Base-by-base conservation (phyloP, 2,888 invertebrate species). In the Griposia aprilina region DNA sequence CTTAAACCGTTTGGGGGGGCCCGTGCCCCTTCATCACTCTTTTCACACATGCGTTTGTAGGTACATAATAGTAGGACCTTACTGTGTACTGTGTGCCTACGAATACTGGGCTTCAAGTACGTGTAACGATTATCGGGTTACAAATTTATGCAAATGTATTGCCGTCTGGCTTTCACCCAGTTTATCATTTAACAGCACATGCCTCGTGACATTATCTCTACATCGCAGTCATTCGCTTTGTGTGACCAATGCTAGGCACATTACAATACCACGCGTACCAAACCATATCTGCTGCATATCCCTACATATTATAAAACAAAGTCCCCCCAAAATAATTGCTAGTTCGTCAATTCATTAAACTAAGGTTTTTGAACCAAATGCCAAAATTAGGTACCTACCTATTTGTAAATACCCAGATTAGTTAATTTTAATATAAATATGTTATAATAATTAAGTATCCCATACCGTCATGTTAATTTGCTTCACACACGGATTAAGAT, bases 101-200 rank as follows among this genome's bases (percentile, higher is more conserved):
- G 30, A 36, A 36, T 36, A 36, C 30, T 36, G 30, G 30, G 30
- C 30, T 36, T 36, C 30, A 36, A 36, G 30, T 36, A 36, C 30
- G 23, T 41, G 45, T 26, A 36, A 13, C 36, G 52, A 77, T 83
- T 55, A 69, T 26, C 55, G 26, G 48, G 23, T 7, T 69, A 62
- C 67, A 45, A n/a, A 62, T 48, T 59, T 59, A 48, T 70, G 62
- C 55, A 52, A 78, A 78, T 73, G 65, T 69, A 45, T 57, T 63
- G 36, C 36, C 4, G 74, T 60, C 36, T 74, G 78, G 63, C 74
- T 84, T 84, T 84, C 86, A 84, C 78, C 67, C 63, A 77, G 65
- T 71, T 85, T 82, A 85, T 84, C 86, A 66, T 82, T 69, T 62
- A 30, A 6, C 70, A 72, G 41, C 68, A 74, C 74, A 68, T 48